These are phyloP conservation scores for Danio tinwini DNA, from an alignment of 2,797 vertebrate genomes.

Conservation along the genomic window DNA sequence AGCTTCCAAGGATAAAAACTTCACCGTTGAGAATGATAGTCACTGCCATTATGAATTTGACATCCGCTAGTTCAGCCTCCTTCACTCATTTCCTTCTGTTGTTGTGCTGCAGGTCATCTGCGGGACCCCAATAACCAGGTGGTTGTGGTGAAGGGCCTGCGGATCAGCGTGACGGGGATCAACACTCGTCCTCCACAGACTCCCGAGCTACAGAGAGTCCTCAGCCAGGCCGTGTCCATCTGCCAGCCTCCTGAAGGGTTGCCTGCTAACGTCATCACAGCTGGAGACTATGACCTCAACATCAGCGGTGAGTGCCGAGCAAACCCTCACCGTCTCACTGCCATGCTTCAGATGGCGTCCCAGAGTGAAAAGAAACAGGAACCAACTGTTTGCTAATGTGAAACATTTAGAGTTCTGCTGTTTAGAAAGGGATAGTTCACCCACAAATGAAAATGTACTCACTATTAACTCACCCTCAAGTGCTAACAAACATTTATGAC, in stretches of 20 bases:
- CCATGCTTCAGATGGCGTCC: background rate
- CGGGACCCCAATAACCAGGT: constrained; percentile 97
- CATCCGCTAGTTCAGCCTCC: background rate
- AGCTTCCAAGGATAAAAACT: no score
- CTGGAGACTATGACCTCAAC: constrained; percentile 95
- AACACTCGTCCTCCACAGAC: constrained; percentile 81
- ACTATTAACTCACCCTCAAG: no score
- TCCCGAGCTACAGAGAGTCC: constrained; percentile 68
- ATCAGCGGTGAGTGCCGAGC: constrained; percentile 90
- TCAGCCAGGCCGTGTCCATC: constrained; percentile 89
- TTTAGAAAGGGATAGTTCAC: no score
- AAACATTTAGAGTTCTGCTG: background rate
- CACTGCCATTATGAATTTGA: background rate
- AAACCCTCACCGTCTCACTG: no score
- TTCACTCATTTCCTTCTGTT: background rate
- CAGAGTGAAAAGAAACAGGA: constrained; percentile 2
- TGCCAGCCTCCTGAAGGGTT: constrained; percentile 92
- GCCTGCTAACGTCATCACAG: constrained; percentile 86
- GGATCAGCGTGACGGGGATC: constrained; percentile 91
- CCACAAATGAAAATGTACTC: no score
- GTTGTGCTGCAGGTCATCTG: constrained; percentile 85
- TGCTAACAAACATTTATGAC: no score
- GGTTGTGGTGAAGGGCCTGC: constrained; percentile 93
- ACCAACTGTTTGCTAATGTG: background rate
- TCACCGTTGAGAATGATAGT: no score